Evolutionary conservation across 2,797 vertebrate genomes (phyloP), one percentile per base, ranked within the genome.

Genomic region (Rhinoraja longicauda): DNA sequence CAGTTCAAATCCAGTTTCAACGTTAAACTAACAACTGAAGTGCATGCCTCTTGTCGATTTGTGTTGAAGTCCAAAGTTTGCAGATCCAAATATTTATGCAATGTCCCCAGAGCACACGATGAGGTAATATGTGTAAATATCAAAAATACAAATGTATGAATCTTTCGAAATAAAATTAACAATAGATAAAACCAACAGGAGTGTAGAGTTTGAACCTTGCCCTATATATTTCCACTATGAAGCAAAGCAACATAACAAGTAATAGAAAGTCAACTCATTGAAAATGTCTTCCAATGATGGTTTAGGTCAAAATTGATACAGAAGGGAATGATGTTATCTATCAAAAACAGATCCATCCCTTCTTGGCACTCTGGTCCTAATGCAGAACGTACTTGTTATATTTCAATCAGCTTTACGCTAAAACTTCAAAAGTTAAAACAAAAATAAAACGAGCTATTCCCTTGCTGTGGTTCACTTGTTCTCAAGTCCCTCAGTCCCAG

Each of bases 401-500:
- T 32, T 88, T 88, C 6, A 21, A 88, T n/a, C 7, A 64, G n/a
- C 82, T 32, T 13, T 62, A 15, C 13, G 62, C n/a, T 7, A 15
- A 86, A n/a, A 32, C 39, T 81, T 81, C 45, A 17, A 81, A 81
- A 45, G 59, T 29, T 4, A 88, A 73, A 73, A 64, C 0, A 32
- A 32, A 64, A 64, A 26, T 62, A 88, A 62, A 88, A 88, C n/a
- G 19, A 19, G n/a, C 62, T 67, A 62, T 67, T 67, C 59, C 15
- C 15, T 6, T 9, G 45, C 5, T 4, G 62, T 36, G 62, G 62
- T 26, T 88, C 6, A 88, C n/a, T 21, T 88, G 84, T 62, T 67
- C 62, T 88, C 59, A 19, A 67, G 84, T 88, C 84, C n/a, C 84
- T 67, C 15, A n/a, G 84, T 88, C 84, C 32, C 84, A 19, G n/a